Percentiles rank a stretch among this genome's conserved stretches.
Conservation (phyloP, 2,888 invertebrate species). For the Lingula anatina region DNA sequence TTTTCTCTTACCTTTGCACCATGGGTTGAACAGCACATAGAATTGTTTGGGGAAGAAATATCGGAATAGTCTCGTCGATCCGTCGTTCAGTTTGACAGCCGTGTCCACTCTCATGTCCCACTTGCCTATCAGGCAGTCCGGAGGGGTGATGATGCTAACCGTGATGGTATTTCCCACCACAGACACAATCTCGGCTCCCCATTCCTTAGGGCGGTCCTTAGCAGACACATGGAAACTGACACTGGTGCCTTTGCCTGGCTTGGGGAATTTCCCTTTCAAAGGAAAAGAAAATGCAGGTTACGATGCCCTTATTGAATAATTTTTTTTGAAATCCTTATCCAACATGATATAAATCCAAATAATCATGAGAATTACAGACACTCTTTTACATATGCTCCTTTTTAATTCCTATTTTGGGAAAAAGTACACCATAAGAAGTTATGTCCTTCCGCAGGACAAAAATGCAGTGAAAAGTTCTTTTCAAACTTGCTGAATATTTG, state of each 20-base stretch:
- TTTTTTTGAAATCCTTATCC: too few species aligned
- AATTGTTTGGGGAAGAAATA: too few species aligned
- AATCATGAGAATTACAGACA: too few species aligned
- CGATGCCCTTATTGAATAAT: background rate
- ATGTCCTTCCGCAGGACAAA: too few species aligned
- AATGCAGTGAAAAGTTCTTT: too few species aligned
- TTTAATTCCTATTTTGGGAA: too few species aligned
- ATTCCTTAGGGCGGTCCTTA: conserved; percentile 19
- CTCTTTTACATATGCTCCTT: too few species aligned
- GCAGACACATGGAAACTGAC: conserved; percentile 29
- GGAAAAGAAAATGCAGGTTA: too few species aligned
- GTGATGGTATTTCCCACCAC: conserved; percentile 11
- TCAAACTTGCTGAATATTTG: too few species aligned
- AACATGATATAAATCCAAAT: too few species aligned
- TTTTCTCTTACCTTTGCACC: conserved; percentile 70
- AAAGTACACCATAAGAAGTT: too few species aligned
- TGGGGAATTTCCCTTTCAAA: conserved; percentile 28
- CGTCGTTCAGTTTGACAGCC: conserved; percentile 12
- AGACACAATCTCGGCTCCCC: conserved; percentile 24
- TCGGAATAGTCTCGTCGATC: conserved; percentile 15
- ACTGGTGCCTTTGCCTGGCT: conserved; percentile 24
- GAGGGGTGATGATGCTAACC: conserved; percentile 25
- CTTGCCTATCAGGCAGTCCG: conserved; percentile 26
- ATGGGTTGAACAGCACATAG: conserved; percentile 82
- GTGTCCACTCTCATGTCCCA: conserved; percentile 34